Base-by-base conservation (phyloP, 30 jellyfish, hydroid and myxozoan genomes). In the Mastigias papua region DNA sequence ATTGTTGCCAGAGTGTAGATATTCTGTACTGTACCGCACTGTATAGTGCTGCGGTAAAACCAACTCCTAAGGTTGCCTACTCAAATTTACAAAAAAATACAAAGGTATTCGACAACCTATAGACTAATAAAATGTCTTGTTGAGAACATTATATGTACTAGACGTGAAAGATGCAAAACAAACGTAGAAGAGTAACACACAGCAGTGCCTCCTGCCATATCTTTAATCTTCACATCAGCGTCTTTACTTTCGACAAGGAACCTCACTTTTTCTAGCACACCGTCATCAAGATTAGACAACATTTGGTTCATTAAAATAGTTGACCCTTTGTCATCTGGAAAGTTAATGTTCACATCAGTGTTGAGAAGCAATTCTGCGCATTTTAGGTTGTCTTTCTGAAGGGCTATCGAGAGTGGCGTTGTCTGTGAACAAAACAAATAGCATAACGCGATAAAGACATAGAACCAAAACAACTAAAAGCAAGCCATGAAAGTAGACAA, bases 321-420 rank as follows among this genome's bases (percentile, higher is more conserved):
- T 25, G 82, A 51, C 11, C 97, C 97, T 63, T 33, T 76, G 49
- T 91, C 97, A 46, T 91, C 97, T 25, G 92, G 89, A 64, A 70
- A 83, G 62, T 91, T 79, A 42, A 91, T 95, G 42, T 91, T 89
- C 21, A 91, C 92, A 68, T 84, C 89, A 2, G 65, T 67, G 62
- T 79, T 77, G 62, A 84, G 80, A 64, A 91, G 86, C 7, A 91
- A 93, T 27, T 91, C 97, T 20, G 96, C 95, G 80, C 93, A 82
- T 57, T 83, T 83, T 17, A 80, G 28, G 86, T 91, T 57, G 34
- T 83, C 96, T 62, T 83, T 83, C 65, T 76, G 69, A 19, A 91
- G 61, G 8, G 97, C 95, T 0, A 91, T 73, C 8, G 97, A 95
- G 42, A 91, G 66, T 16, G 97, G 97, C 35, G 97, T 91, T 17